Percentiles rank a stretch among this genome's conserved stretches.
phyloP scores from a whole-genome alignment of 2,888 invertebrate species.

The Xylophagus ater region DNA sequence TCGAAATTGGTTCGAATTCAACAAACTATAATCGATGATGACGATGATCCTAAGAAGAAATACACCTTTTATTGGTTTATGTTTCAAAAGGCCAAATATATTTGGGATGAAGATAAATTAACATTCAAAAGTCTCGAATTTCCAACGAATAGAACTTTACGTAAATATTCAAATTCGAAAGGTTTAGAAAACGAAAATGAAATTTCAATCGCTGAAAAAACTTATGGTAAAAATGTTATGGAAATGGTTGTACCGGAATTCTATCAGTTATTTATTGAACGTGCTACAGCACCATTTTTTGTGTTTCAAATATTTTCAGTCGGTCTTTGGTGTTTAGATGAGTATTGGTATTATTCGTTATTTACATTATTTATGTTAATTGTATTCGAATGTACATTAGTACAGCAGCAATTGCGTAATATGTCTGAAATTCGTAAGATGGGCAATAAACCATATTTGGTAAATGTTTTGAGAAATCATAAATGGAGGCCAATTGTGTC shows the following conservation, averaged over 20 bases:
- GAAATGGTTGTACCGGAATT: constrained; percentile 93
- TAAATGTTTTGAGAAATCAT: constrained; percentile 80
- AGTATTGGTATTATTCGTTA: constrained; percentile 96
- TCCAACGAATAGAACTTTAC: constrained; percentile 61
- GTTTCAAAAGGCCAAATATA: constrained; percentile 96
- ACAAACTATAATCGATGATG: constrained; percentile 48
- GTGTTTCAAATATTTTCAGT: constrained; percentile 99
- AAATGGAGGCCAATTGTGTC: constrained; percentile 80
- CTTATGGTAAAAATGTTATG: constrained; percentile 82
- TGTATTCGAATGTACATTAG: constrained; percentile 93
- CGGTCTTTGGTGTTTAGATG: constrained; percentile 96
- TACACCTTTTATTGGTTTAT: constrained; percentile 61
- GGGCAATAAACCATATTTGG: constrained; percentile 93
- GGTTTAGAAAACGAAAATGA: constrained; percentile 79
- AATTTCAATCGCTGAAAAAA: constrained; percentile 59
- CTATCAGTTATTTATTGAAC: constrained; percentile 88
- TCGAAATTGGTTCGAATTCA: constrained; percentile 81
- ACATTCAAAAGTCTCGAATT: constrained; percentile 73
- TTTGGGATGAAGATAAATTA: constrained; percentile 75
- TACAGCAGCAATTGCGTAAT: constrained; percentile 94
- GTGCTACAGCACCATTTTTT: constrained; percentile 98
- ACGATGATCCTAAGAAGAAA: constrained; percentile 41
- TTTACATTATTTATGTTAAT: constrained; percentile 94
- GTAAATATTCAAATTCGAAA: constrained; percentile 69
- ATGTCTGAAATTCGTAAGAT: constrained; percentile 99